A percentile compares a stretch with the other conserved stretches of the same genome.
Conservation (phyloP, 2,797 vertebrate genomes). For the Enteromius anoplus region DNA sequence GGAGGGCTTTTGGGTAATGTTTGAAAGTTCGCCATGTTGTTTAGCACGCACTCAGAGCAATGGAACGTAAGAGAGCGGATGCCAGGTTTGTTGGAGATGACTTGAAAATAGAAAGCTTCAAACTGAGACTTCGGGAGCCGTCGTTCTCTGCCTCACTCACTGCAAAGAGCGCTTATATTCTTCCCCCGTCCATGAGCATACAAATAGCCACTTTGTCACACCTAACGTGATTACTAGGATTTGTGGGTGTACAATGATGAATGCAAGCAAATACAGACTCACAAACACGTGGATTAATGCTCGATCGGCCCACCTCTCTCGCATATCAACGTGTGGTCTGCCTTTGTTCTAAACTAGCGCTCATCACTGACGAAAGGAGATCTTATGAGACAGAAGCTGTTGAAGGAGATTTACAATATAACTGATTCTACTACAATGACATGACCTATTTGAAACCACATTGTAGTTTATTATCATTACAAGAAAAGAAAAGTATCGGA, state of each 20-base stretch:
- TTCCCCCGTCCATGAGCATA: constrained; percentile 51
- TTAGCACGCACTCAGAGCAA: constrained; percentile 34
- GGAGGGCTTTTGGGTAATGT: constrained; percentile 36
- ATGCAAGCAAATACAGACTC: constrained; percentile 52
- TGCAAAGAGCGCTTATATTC: constrained; percentile 25
- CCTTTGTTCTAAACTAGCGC: constrained; percentile 53
- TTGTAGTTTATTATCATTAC: constrained; percentile 9
- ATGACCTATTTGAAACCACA: constrained; percentile 22
- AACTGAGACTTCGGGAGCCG: constrained; percentile 32
- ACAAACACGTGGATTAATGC: constrained; percentile 63
- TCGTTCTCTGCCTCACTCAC: constrained; percentile 33
- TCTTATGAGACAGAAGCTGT: constrained; percentile 28
- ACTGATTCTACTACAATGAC: not conserved
- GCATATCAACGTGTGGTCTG: constrained; percentile 45
- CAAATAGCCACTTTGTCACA: constrained; percentile 60
- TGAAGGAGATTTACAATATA: constrained; percentile 6
- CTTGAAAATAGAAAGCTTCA: constrained; percentile 50
- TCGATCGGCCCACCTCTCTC: constrained; percentile 55
- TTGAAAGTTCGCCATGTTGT: constrained; percentile 27
- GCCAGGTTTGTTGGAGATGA: constrained; percentile 47
- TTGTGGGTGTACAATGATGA: constrained; percentile 60
- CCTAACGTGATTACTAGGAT: constrained; percentile 61
- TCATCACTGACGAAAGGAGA: constrained; percentile 21
- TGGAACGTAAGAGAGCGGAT: constrained; percentile 7
- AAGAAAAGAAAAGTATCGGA: not conserved